A percentile compares a stretch with the other conserved stretches of the same genome.
These are phyloP conservation scores for Diacarnus erythraeanus DNA, from an alignment of 37 sponge, comb jelly and placozoan species.

Conservation along the genomic window DNA sequence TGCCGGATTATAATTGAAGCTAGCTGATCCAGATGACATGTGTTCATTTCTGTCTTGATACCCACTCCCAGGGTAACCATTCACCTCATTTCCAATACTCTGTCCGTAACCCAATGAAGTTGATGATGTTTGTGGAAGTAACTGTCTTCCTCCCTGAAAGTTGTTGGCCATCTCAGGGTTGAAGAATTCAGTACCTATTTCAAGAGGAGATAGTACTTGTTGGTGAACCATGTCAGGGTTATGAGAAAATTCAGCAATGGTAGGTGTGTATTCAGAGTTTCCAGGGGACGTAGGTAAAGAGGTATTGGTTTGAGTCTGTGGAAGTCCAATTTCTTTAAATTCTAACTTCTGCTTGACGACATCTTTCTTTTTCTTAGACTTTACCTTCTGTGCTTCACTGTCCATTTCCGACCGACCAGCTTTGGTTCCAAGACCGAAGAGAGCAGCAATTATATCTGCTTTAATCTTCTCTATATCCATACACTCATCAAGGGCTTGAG, in stretches of 20 bases:
- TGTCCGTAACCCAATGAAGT: too few species aligned
- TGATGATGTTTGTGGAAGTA: too few species aligned
- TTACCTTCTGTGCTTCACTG: neutral
- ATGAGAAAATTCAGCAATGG: too few species aligned
- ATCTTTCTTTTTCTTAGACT: constrained; percentile 41
- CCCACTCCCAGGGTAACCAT: neutral
- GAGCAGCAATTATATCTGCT: constrained; percentile 33
- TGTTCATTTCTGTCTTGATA: neutral
- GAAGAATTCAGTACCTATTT: too few species aligned
- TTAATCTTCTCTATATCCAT: constrained; percentile 77
- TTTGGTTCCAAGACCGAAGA: constrained; percentile 33
- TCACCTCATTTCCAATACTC: too few species aligned
- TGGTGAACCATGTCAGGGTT: too few species aligned
- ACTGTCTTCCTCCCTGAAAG: too few species aligned
- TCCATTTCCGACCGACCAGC: neutral
- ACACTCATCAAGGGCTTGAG: constrained; percentile 72
- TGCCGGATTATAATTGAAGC: neutral
- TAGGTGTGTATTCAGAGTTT: too few species aligned
- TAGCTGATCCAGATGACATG: neutral
- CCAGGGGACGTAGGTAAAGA: neutral
- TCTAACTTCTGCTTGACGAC: constrained; percentile 1
- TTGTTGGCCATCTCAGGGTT: neutral
- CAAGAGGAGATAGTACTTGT: too few species aligned
- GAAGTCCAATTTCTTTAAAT: constrained; percentile 41
- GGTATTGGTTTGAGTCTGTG: neutral